A percentile compares a stretch with the other conserved stretches of the same genome.
Evolutionary conservation across 2,113 vertebrate genomes (phyloP).

Genomic region (Cacatua alba): DNA sequence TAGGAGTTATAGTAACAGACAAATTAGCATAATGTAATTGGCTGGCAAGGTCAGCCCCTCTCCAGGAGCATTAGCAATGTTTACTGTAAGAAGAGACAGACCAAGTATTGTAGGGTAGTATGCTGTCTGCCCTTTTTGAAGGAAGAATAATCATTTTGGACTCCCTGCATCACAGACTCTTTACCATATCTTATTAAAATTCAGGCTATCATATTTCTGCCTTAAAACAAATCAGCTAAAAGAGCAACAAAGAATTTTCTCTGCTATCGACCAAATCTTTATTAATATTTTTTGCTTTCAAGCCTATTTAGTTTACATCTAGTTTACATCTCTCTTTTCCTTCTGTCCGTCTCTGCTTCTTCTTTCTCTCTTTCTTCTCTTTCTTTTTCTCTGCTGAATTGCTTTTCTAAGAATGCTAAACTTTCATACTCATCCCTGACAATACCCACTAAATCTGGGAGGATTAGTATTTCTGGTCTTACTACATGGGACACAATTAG

Average conservation of each 20-base stretch:
- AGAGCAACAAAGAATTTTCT: not conserved
- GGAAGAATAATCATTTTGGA: conserved; percentile 21
- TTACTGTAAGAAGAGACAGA: conserved; percentile 59
- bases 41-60: conserved; percentile 70
- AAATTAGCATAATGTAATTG: conserved; percentile 76
- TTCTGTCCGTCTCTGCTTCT: not conserved
- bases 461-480: not conserved
- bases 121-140: conserved; percentile 26
- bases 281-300: not conserved
- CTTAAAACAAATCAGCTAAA: conserved; percentile 10
- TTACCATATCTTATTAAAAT: not conserved
- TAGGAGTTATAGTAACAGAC: conserved; percentile 70
- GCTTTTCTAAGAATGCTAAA: not conserved
- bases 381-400: not conserved
- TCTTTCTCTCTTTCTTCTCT: not conserved
- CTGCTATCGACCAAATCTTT: not conserved
- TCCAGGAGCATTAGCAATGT: conserved; percentile 58
- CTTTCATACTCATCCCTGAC: not conserved
- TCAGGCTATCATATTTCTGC: conserved; percentile 17
- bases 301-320: not conserved
- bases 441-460: not conserved
- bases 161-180: not conserved
- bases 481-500: not conserved
- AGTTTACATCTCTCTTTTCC: not conserved
- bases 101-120: conserved; percentile 6